A percentile compares a stretch with the other conserved stretches of the same genome.
Conservation (phyloP, 2,113 vertebrate species). For the Dicerorhinus sumatrensis region DNA sequence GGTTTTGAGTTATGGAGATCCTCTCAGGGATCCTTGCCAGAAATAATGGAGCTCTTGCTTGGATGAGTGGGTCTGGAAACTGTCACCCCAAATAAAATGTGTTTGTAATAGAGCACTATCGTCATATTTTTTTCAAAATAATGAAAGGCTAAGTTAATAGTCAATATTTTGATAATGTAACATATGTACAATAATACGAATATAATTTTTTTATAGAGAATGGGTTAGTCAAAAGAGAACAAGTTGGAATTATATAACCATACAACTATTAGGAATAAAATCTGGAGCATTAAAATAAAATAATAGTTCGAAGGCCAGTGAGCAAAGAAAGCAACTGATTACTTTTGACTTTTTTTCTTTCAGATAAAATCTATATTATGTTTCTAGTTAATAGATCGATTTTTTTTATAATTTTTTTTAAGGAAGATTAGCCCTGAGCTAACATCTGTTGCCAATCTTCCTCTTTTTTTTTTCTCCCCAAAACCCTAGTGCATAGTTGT, state of each 20-base stretch:
- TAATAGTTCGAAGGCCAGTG: not conserved
- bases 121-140: constrained; percentile 58
- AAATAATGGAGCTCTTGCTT: constrained; percentile 62
- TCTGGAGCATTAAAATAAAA: not conserved
- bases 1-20: constrained; percentile 54
- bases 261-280: not conserved
- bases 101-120: not conserved
- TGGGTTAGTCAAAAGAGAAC: not conserved
- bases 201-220: not conserved
- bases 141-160: constrained; percentile 43
- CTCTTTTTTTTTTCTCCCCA: too few species aligned
- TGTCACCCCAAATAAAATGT: constrained; percentile 48
- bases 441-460: too few species aligned
- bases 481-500: too few species aligned
- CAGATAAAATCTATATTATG: not conserved
- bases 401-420: too few species aligned
- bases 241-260: not conserved
- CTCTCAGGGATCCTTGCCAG: constrained; percentile 63
- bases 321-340: not conserved
- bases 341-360: not conserved
- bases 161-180: constrained; percentile 52
- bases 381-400: not conserved
- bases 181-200: not conserved
- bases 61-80: constrained; percentile 50
- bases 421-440: too few species aligned